These are phyloP conservation scores for Ichneumoninae sp. DNA, from an alignment of 2,888 invertebrate species.

Conservation along the genomic window DNA sequence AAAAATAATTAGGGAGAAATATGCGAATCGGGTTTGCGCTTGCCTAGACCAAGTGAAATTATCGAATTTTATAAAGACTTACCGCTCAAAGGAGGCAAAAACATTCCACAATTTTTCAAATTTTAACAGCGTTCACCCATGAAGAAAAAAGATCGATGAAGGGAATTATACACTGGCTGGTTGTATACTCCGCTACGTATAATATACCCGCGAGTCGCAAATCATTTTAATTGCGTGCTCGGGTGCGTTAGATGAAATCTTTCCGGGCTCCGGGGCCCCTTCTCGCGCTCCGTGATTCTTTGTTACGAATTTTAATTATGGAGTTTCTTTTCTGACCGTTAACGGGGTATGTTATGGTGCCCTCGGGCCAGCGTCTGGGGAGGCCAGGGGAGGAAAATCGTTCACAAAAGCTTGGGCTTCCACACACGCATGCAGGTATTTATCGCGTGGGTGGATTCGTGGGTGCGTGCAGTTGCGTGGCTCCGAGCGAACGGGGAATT, in stretches of 20 bases:
- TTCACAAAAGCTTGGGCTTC: slow-evolving; percentile 72
- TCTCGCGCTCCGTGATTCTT: slow-evolving; percentile 68
- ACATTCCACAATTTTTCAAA: neutral
- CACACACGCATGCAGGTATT: slow-evolving; percentile 50
- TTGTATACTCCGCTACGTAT: slow-evolving; percentile 26
- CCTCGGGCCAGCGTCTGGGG: slow-evolving; percentile 67
- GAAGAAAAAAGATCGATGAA: slow-evolving; percentile 46
- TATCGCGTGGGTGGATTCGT: slow-evolving; percentile 48
- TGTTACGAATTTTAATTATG: slow-evolving; percentile 78
- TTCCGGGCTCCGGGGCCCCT: slow-evolving; percentile 57
- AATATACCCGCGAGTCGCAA: slow-evolving; percentile 58
- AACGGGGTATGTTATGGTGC: slow-evolving; percentile 70
- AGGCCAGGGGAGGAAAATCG: slow-evolving; percentile 61
- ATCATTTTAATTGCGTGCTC: slow-evolving; percentile 74
- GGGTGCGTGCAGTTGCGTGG: slow-evolving; percentile 51
- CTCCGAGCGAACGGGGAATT: slow-evolving; percentile 59
- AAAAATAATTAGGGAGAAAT: neutral
- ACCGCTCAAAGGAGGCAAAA: neutral
- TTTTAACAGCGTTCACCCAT: neutral
- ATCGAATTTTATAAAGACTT: neutral
- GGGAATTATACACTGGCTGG: slow-evolving; percentile 4
- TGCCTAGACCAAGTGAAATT: neutral
- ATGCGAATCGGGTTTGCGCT: neutral
- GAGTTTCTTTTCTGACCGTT: slow-evolving; percentile 72
- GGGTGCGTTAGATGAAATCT: slow-evolving; percentile 69